phyloP scores from a whole-genome alignment of 1,140 invertebrate species.

The Bombus confusus region DNA sequence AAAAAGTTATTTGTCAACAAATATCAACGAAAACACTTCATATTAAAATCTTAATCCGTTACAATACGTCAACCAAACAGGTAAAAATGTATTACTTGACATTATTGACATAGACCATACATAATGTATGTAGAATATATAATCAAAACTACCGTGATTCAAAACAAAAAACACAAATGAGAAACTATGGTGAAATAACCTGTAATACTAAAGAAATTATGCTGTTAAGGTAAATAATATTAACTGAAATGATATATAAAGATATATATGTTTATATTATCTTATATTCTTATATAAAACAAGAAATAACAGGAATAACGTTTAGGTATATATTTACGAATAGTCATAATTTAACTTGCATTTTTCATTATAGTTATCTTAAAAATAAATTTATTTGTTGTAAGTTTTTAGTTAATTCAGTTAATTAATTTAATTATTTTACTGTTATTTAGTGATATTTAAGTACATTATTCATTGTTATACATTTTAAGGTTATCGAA shows the following conservation, averaged over 20 bases:
- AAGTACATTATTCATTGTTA: neutral
- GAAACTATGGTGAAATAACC: neutral
- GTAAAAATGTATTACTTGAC: neutral
- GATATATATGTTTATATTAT: neutral
- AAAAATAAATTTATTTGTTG: neutral
- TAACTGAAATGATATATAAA: neutral
- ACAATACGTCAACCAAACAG: neutral
- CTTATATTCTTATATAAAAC: neutral
- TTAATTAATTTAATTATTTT: slow-evolving; percentile 1
- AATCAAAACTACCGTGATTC: neutral
- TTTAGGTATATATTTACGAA: neutral
- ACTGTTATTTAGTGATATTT: neutral
- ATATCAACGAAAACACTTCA: neutral
- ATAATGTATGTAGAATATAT: neutral
- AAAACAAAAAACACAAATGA: neutral
- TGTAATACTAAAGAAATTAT: neutral
- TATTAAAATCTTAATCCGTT: neutral
- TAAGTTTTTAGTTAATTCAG: neutral
- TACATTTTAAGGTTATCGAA: neutral
- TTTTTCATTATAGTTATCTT: neutral
- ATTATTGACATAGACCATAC: neutral
- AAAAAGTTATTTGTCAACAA: neutral
- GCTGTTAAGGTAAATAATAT: neutral
- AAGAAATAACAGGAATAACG: neutral
- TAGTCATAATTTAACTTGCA: neutral